Percentiles rank a stretch among this genome's conserved stretches.
Evolutionary conservation across 64 coral and sea anemone genomes (phyloP).

Genomic region (Pachyseris speciosa): DNA sequence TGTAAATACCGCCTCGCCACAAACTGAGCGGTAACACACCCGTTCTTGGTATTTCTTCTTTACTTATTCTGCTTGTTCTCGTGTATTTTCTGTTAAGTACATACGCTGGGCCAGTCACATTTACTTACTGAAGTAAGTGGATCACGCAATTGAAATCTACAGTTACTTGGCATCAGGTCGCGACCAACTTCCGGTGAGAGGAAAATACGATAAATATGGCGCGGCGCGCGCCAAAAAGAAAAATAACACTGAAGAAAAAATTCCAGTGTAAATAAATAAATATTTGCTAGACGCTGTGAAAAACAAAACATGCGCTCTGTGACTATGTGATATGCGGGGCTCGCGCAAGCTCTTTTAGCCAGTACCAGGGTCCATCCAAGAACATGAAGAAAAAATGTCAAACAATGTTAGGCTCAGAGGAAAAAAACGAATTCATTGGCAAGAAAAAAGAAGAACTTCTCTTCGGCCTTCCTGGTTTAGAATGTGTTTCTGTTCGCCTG

Average conservation of each 20-base stretch:
- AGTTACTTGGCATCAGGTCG: constrained; percentile 7
- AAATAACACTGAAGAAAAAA: neutral
- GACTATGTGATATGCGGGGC: neutral
- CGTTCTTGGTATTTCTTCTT: neutral
- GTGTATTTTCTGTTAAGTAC: neutral
- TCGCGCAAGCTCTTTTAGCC: too few relatives aligned
- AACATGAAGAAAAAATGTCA: too few relatives aligned
- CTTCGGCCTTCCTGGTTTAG: too few relatives aligned
- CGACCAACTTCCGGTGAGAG: neutral
- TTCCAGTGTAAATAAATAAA: neutral
- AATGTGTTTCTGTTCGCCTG: too few relatives aligned
- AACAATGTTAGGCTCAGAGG: too few relatives aligned
- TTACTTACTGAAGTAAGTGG: neutral
- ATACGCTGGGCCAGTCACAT: neutral
- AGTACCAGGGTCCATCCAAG: too few relatives aligned
- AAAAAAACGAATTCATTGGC: neutral
- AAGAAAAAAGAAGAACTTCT: neutral
- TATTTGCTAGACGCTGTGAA: neutral
- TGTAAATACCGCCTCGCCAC: neutral
- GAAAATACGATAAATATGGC: constrained; percentile 23
- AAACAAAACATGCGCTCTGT: neutral
- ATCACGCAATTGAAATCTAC: neutral
- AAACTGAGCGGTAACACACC: neutral
- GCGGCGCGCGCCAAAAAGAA: neutral
- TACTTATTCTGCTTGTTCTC: neutral